Conservation (phyloP, 2,797 vertebrate species). For the Poeciliopsis presidionis region DNA sequence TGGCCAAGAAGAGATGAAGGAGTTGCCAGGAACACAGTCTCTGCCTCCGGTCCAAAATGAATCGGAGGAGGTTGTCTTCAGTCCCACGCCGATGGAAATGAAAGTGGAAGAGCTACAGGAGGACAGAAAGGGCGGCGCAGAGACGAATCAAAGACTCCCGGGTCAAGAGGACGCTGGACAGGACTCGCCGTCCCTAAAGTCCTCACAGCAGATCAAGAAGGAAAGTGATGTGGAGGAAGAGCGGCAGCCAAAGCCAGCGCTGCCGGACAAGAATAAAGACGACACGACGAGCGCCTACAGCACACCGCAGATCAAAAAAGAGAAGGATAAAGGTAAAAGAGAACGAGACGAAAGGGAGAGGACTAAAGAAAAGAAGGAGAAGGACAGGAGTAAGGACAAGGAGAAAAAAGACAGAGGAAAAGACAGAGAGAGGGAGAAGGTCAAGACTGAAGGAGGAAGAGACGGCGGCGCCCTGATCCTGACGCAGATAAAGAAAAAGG, state of each 20-base stretch:
- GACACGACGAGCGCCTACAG: conserved; percentile 38
- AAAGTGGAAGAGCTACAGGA: conserved; percentile 45
- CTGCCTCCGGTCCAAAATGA: conserved; percentile 50
- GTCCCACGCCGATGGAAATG: conserved; percentile 37
- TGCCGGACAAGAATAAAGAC: conserved; percentile 73
- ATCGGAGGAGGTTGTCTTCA: conserved; percentile 41
- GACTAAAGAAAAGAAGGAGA: conserved; percentile 65
- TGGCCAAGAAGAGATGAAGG: conserved; percentile 35
- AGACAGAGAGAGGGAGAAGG: conserved; percentile 64
- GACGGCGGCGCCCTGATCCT: conserved; percentile 20
- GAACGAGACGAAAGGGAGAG: conserved; percentile 67
- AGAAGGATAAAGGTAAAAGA: conserved; percentile 61
- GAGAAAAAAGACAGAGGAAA: conserved; percentile 61
- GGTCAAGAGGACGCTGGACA: conserved; percentile 34
- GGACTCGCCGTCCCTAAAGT: conserved; percentile 43
- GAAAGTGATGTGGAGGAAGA: conserved; percentile 65
- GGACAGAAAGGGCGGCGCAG: conserved; percentile 26
- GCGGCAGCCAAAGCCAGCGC: conserved; percentile 57
- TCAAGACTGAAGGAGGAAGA: conserved; percentile 63
- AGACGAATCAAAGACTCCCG: conserved; percentile 32
- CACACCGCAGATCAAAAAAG: conserved; percentile 64
- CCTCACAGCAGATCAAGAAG: conserved; percentile 56
- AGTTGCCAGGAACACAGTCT: conserved; percentile 22
- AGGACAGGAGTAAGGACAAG: conserved; percentile 67
- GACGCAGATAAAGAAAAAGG: conserved; percentile 59